These are phyloP conservation scores for Psettodes erumei DNA, from an alignment of 2,113 vertebrate species.

Conservation along the genomic window DNA sequence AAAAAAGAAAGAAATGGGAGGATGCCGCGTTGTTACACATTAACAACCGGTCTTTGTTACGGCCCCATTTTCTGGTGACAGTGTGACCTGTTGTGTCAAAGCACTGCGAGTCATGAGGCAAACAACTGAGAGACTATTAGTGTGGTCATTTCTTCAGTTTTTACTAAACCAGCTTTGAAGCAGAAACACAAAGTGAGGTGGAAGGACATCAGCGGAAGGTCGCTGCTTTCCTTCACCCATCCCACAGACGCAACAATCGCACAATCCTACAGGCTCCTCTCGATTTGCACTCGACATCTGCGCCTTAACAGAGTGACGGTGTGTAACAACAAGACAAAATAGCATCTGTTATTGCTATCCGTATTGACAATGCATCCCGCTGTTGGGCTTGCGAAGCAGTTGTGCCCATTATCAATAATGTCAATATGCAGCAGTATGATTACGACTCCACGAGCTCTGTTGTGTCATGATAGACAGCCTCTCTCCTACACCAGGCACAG, in stretches of 20 bases:
- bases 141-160: neutral
- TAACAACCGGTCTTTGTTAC: constrained; percentile 25
- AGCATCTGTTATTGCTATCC: constrained; percentile 12
- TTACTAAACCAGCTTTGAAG: neutral
- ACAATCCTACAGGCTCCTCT: neutral
- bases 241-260: constrained; percentile 5
- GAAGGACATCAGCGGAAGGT: neutral
- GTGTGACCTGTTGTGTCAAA: constrained; percentile 1
- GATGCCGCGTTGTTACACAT: constrained; percentile 5
- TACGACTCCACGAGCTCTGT: constrained; percentile 37
- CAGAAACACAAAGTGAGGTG: constrained; percentile 1
- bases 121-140: neutral
- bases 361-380: constrained; percentile 35
- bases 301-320: neutral
- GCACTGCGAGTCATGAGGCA: neutral
- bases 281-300: neutral
- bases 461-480: constrained; percentile 55
- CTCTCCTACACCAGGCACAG: constrained; percentile 6
- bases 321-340: constrained; percentile 21
- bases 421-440: constrained; percentile 65
- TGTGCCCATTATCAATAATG: constrained; percentile 53
- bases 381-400: constrained; percentile 38
- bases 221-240: constrained; percentile 4
- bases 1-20: neutral
- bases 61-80: constrained; percentile 13